These are phyloP conservation scores for Philereme transversata DNA, from an alignment of 2,888 invertebrate genomes.

Conservation along the genomic window DNA sequence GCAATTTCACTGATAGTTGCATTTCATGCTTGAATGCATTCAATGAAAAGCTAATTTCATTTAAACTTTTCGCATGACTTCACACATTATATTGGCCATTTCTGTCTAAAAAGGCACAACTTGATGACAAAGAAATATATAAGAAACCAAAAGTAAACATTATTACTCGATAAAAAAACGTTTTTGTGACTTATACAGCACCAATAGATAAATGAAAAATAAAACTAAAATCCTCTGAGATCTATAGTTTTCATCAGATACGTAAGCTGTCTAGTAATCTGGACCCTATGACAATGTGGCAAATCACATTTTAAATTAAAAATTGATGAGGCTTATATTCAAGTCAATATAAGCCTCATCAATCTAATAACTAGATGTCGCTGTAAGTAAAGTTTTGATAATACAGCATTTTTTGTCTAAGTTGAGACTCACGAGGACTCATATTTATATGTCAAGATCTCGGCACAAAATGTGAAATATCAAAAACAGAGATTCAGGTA, in stretches of 20 bases:
- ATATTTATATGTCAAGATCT: no score
- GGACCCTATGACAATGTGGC: no score
- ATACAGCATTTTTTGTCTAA: no score
- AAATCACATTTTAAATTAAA: no score
- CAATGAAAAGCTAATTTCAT: neutral
- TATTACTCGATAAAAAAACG: conserved; percentile 1
- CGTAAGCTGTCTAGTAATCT: no score
- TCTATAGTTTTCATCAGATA: neutral
- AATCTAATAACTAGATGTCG: no score
- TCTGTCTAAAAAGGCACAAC: conserved; percentile 16
- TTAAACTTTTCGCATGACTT: neutral
- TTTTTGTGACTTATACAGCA: conserved; percentile 30
- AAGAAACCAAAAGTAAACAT: neutral
- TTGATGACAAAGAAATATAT: neutral
- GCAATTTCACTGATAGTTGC: neutral
- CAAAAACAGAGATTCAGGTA: neutral
- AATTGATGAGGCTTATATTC: no score
- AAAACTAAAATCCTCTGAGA: neutral
- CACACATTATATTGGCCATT: conserved; percentile 3
- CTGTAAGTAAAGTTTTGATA: no score
- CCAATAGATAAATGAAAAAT: conserved; percentile 3
- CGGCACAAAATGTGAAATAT: neutral
- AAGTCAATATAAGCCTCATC: no score
- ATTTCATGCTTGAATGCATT: conserved; percentile 6
- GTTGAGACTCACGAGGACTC: no score